Conservation (phyloP, 2,113 vertebrate genomes). For the Phasianus colchicus region DNA sequence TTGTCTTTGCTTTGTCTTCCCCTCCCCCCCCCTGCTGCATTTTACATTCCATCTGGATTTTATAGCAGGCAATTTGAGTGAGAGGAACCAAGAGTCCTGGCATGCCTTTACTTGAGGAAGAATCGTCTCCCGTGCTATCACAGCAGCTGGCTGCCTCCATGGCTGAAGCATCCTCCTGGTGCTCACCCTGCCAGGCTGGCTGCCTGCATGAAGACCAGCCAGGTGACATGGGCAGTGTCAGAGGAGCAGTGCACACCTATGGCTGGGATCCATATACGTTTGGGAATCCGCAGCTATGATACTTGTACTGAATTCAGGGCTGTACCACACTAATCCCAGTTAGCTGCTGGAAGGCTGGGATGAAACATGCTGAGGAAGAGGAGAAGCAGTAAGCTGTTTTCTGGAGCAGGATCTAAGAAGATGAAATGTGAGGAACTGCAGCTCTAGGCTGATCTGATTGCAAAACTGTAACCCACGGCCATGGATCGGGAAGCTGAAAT, state of each 20-base stretch:
- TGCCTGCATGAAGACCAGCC: rapidly evolving
- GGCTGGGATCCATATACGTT: rapidly evolving
- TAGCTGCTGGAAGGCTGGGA: not conserved
- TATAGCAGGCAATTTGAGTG: not conserved
- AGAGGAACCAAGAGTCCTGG: conserved; percentile 32
- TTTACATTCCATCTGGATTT: conserved; percentile 50
- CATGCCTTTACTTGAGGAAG: conserved; percentile 44
- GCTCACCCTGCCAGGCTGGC: not conserved
- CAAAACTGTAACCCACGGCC: not conserved
- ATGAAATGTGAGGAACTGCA: not conserved
- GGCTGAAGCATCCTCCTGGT: not conserved
- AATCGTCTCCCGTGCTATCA: not conserved
- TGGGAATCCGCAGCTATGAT: not conserved
- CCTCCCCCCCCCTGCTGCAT: not conserved
- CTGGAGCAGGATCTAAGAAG: not conserved
- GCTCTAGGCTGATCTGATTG: not conserved
- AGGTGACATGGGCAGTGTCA: not conserved
- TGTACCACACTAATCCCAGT: not conserved
- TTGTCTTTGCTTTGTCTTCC: not conserved
- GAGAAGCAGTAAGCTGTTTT: not conserved
- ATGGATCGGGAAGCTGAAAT: rapidly evolving
- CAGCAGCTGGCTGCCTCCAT: not conserved
- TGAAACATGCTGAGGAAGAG: not conserved
- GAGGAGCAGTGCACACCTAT: rapidly evolving
- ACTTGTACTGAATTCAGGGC: not conserved